Percentiles rank a stretch among this genome's conserved stretches.
Conservation (phyloP, 2,113 vertebrate genomes). For the Orthonyx spaldingii region DNA sequence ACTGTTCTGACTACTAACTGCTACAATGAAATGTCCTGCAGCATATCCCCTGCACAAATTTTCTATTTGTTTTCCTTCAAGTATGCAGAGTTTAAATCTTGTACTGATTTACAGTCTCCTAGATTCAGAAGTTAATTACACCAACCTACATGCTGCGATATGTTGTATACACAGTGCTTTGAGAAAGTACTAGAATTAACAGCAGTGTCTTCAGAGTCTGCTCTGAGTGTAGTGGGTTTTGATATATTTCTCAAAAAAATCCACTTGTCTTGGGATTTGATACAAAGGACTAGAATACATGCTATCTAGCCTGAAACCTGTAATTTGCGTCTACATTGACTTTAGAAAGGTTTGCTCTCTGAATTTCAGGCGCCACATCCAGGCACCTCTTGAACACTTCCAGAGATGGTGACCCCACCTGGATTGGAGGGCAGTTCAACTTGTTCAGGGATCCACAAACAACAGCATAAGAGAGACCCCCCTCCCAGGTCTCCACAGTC, state of each 20-base stretch:
- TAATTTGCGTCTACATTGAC: not conserved
- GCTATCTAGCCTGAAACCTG: not conserved
- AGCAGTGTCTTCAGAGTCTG: not conserved
- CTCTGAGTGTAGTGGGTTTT: not conserved
- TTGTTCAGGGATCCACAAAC: not conserved
- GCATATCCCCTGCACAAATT: not conserved
- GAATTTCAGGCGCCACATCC: not conserved
- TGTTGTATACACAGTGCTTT: not conserved
- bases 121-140: not conserved
- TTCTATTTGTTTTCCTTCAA: not conserved
- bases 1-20: not conserved
- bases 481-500: accelerated
- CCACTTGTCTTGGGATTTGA: not conserved
- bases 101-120: not conserved
- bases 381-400: not conserved
- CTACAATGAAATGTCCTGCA: not conserved
- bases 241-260: not conserved
- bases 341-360: not conserved
- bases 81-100: not conserved
- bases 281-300: not conserved
- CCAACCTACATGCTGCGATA: not conserved
- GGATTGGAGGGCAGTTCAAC: not conserved
- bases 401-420: not conserved
- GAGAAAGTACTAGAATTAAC: not conserved
- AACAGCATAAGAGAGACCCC: not conserved